Base-by-base conservation (phyloP, 2,797 vertebrate genomes). In the Cuniculus paca region DNA sequence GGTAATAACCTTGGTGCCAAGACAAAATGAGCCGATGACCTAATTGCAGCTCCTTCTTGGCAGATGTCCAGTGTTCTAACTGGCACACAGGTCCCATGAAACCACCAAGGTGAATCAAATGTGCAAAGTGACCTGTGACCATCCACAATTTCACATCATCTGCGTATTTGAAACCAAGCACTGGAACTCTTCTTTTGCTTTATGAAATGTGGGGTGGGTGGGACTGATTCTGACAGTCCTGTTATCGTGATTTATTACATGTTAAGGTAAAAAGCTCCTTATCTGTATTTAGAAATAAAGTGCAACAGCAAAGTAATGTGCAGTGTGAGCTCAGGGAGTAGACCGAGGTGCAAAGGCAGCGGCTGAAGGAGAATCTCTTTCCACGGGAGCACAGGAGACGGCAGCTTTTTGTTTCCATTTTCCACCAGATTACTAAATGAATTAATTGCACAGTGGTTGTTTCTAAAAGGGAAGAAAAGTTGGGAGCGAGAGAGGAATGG, bases 11-110 rank as follows among this genome's bases (percentile, higher is more conserved):
- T 92, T 78, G 68, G 70, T 45, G 90, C 72, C 39, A 74, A 92
- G 84, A 92, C 36, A 34, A 95, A 96, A 60, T 82, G 74, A 97
- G 83, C 60, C 0, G 3, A 83, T 77, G 70, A 85, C 61, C 82
- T 97, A 75, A 94, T 95, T 95, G 93, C 39, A 77, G 56, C 34
- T 79, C 20, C 74, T 82, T 88, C 84, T 80, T 93, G 95, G 95
- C 92, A 94, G 61, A 72, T 90, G 39, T 79, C 61, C 94, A 96
- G 65, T 26, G 56, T 61, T 52, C 77, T 93, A 94, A 95, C 85
- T 86, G 78, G 74, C 61, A 95, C 31, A 7, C 54, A 36, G 78
- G 79, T 92, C 31, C 65, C 72, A 75, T 56, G 61, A 93, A 91
- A 87, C 16, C 50, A 45, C 22, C 78, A 79, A 93, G 92, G 92